A percentile compares a stretch with the other conserved stretches of the same genome.
phyloP scores from a whole-genome alignment of 2,113 vertebrate genomes.

The Balaenoptera acutorostrata region DNA sequence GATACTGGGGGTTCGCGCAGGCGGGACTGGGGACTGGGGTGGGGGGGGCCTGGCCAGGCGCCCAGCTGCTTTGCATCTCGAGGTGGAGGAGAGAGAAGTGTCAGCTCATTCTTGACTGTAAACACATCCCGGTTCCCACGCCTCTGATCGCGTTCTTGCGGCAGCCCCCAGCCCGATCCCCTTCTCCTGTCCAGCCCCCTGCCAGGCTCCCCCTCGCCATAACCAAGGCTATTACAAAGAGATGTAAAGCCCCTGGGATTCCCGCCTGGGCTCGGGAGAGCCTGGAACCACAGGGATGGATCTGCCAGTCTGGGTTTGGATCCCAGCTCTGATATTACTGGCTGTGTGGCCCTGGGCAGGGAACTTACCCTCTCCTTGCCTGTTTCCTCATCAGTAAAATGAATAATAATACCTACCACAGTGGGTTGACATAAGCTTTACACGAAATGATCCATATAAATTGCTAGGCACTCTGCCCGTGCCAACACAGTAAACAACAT shows the following conservation, averaged over 20 bases:
- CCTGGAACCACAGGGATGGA: not conserved
- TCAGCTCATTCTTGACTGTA: constrained; percentile 13
- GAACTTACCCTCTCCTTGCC: not conserved
- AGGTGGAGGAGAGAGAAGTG: constrained; percentile 46
- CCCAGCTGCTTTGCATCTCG: constrained; percentile 43
- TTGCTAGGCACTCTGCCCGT: not conserved
- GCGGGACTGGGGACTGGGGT: not conserved
- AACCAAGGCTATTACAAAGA: not conserved
- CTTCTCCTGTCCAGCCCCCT: not conserved
- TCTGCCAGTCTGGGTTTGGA: not conserved
- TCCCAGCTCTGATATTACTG: not conserved
- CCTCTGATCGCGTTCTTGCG: not conserved
- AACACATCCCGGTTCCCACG: constrained; percentile 45
- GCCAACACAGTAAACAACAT: fast-evolving
- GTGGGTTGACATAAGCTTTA: not conserved
- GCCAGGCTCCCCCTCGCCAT: not conserved
- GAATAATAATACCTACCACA: not conserved
- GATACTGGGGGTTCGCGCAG: not conserved
- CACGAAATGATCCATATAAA: not conserved
- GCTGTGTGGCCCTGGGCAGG: not conserved
- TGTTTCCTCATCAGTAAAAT: not conserved
- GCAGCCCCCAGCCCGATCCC: not conserved
- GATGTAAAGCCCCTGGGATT: not conserved
- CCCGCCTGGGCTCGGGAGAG: not conserved
- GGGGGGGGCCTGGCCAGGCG: not conserved